Percentiles rank a stretch among this genome's conserved stretches.
These are phyloP conservation scores for Deilephila elpenor DNA, from an alignment of 2,888 invertebrate genomes.

Conservation along the genomic window DNA sequence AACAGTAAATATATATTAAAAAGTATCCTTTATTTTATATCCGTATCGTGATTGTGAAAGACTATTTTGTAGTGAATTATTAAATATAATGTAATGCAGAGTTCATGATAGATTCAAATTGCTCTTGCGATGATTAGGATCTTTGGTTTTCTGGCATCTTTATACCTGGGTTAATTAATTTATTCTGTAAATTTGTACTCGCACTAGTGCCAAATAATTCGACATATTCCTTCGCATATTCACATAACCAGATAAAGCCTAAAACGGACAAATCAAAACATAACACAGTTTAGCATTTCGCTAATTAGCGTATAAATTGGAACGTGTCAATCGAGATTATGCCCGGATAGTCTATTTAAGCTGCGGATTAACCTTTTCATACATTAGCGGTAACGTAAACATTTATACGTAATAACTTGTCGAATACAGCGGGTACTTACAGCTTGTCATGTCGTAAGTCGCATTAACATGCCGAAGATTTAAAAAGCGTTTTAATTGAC, in stretches of 20 bases:
- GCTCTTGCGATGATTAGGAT: too few relatives aligned
- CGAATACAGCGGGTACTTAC: neutral
- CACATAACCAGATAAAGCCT: neutral
- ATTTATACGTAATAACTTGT: slow-evolving; percentile 10
- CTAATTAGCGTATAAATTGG: neutral
- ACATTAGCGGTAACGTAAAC: slow-evolving; percentile 14
- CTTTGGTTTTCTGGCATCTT: too few relatives aligned
- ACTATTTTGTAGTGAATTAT: too few relatives aligned
- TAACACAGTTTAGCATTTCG: neutral
- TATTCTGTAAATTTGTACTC: too few relatives aligned
- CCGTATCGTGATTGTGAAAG: too few relatives aligned
- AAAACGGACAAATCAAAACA: neutral
- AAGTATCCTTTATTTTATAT: too few relatives aligned
- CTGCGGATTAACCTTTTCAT: slow-evolving; percentile 5
- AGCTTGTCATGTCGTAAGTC: slow-evolving; percentile 15
- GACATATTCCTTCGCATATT: too few relatives aligned
- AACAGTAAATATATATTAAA: too few relatives aligned
- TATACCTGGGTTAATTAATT: too few relatives aligned
- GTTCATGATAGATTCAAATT: too few relatives aligned
- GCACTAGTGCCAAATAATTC: too few relatives aligned
- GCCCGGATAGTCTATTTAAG: neutral
- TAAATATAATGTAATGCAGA: too few relatives aligned
- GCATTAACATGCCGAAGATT: slow-evolving; percentile 18
- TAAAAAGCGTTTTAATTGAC: slow-evolving; percentile 26
- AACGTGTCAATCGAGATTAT: slow-evolving; percentile 10